Evolutionary conservation across 2,888 invertebrate species (phyloP), one percentile per base, ranked within the genome.

Genomic region (Clusia tigrina): DNA sequence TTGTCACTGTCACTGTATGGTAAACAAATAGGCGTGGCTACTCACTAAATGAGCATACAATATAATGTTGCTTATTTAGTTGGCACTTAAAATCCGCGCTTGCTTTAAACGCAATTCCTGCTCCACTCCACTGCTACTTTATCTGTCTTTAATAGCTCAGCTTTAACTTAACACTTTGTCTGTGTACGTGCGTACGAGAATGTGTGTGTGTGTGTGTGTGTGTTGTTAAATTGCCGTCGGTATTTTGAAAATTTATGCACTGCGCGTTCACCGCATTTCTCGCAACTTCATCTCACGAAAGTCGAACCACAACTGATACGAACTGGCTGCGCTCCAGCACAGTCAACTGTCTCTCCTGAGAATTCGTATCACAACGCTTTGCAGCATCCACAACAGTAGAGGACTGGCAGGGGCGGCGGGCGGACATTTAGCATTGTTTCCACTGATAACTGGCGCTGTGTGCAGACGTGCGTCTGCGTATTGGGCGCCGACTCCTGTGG

Each of bases 221-320:
- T 12, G 32, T 32, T 6, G 32, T 12, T 32, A 9, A 32, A 12
- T 32, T 6, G 6, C 32, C 12, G 32, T 32, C 32, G 6, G 32
- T 9, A 32, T 9, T 32, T 32, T 32, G 32, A 12, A 24, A 53
- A 42, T 38, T 23, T 23, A 10, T 51, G 25, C 51, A 25, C 18
- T 18, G 51, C 37, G 63, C 71, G 69, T 17, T 46, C 12, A n/a
- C n/a, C 18, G 17, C 69, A 70, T 51, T 60, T 64, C 59, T 42
- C 55, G 60, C 71, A 71, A 75, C 79, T 78, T 68, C 65, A 77
- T 69, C 67, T 69, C 70, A 71, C 77, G 74, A 78, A 68, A 70
- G 78, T 75, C 68, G 69, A 74, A 69, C 73, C 69, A 69, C 71
- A 70, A 77, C 77, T 74, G 53, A 71, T 54, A 23, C 48, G 48